These are phyloP conservation scores for Linnaemya tessellans DNA, from an alignment of 2,888 invertebrate genomes.

Conservation along the genomic window DNA sequence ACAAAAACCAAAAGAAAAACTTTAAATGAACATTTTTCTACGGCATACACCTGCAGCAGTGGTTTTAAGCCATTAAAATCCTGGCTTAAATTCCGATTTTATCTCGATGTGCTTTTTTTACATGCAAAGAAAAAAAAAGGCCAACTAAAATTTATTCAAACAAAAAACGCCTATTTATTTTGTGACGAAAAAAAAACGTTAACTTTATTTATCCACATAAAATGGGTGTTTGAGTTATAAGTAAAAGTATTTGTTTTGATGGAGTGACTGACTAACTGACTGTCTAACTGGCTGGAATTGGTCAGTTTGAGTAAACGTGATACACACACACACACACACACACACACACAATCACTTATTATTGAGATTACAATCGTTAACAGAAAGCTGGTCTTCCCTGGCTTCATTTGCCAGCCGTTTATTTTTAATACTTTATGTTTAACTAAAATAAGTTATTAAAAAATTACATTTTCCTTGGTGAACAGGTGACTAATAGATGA, in stretches of 20 bases:
- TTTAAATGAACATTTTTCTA: conserved; percentile 46
- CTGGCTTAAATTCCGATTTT: conserved; percentile 52
- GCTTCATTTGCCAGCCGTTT: neutral
- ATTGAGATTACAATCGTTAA: conserved; percentile 55
- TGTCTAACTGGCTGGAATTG: conserved; percentile 45
- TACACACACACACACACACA: neutral
- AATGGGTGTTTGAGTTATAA: conserved; percentile 25
- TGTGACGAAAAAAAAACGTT: conserved; percentile 20
- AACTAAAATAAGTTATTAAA: conserved; percentile 61
- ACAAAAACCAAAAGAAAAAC: neutral
- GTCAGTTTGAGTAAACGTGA: conserved; percentile 3
- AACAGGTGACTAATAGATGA: conserved; percentile 20
- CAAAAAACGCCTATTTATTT: conserved; percentile 68
- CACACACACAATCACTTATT: neutral
- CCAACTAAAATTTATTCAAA: conserved; percentile 54
- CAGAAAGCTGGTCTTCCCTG: neutral
- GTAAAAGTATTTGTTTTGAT: conserved; percentile 62
- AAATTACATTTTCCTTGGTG: conserved; percentile 7
- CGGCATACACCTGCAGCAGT: conserved; percentile 54
- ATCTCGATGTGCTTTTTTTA: conserved; percentile 42
- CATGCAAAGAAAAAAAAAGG: neutral
- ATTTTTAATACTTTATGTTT: conserved; percentile 44
- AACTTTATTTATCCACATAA: conserved; percentile 18
- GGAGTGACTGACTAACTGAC: conserved; percentile 57
- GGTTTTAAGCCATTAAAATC: conserved; percentile 22